Evolutionary conservation across 2,888 invertebrate genomes (phyloP).

Genomic region (Tribolium freemani): DNA sequence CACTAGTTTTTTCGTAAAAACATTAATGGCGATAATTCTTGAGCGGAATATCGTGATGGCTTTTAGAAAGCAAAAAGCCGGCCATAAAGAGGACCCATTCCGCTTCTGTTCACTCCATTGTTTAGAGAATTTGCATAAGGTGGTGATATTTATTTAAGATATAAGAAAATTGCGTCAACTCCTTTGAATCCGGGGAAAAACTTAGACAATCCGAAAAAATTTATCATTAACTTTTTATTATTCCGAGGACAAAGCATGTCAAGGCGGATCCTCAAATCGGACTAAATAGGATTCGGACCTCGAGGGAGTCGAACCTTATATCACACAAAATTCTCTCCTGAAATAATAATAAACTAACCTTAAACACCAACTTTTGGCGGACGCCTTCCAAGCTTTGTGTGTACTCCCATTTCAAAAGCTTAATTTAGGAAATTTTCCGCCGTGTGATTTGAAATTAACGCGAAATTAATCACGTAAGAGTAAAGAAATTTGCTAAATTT

Average conservation of each 20-base stretch:
- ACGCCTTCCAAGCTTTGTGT: not conserved
- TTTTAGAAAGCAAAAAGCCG: not conserved
- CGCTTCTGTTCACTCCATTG: slow-evolving; percentile 14
- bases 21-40: not conserved
- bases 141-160: slow-evolving; percentile 12
- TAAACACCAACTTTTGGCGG: not conserved
- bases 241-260: not conserved
- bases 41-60: not conserved
- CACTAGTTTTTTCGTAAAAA: not conserved
- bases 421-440: not conserved
- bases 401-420: too few species aligned
- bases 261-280: not conserved
- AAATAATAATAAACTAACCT: not conserved
- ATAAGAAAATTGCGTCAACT: not conserved
- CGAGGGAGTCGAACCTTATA: not conserved
- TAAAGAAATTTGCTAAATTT: not conserved
- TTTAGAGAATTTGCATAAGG: slow-evolving; percentile 22
- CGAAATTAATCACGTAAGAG: not conserved
- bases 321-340: not conserved
- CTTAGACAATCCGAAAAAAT: not conserved
- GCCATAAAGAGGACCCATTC: not conserved
- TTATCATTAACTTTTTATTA: not conserved
- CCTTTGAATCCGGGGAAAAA: not conserved
- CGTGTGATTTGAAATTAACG: not conserved
- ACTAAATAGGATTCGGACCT: not conserved